These are phyloP conservation scores for Hirundo rustica DNA, from an alignment of 2,797 vertebrate species.

Conservation along the genomic window DNA sequence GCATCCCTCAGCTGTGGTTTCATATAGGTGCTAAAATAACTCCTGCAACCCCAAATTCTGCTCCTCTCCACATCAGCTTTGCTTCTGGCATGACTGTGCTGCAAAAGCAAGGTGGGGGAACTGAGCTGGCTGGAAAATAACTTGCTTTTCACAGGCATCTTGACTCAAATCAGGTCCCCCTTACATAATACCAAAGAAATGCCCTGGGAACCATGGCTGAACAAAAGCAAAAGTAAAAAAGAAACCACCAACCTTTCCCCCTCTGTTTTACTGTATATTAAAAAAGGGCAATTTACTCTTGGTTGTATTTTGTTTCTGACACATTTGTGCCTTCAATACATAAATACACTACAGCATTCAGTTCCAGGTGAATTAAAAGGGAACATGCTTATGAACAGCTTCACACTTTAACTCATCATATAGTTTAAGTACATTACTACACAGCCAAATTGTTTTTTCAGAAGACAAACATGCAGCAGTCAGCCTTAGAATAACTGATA, in stretches of 20 bases:
- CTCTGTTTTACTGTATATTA: neutral
- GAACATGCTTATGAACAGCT: neutral
- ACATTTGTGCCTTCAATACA: neutral
- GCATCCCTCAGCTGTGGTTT: neutral
- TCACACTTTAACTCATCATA: conserved; percentile 30
- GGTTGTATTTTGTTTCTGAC: neutral
- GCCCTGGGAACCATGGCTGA: neutral
- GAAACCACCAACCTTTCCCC: neutral
- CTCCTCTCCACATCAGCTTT: neutral
- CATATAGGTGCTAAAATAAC: neutral
- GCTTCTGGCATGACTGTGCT: neutral
- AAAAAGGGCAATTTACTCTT: neutral
- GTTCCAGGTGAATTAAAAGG: conserved; percentile 5
- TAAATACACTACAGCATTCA: neutral
- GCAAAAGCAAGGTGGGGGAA: neutral
- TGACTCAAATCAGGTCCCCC: neutral
- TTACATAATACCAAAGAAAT: neutral
- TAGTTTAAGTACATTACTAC: neutral
- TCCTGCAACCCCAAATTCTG: neutral
- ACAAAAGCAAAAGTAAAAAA: neutral
- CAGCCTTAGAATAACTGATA: neutral
- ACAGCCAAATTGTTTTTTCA: neutral
- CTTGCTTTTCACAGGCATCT: neutral
- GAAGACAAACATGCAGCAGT: neutral
- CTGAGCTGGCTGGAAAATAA: neutral